Evolutionary conservation across 2,888 invertebrate genomes (phyloP), one percentile per base, ranked within the genome.

Genomic region (Spicauda simplicius): DNA sequence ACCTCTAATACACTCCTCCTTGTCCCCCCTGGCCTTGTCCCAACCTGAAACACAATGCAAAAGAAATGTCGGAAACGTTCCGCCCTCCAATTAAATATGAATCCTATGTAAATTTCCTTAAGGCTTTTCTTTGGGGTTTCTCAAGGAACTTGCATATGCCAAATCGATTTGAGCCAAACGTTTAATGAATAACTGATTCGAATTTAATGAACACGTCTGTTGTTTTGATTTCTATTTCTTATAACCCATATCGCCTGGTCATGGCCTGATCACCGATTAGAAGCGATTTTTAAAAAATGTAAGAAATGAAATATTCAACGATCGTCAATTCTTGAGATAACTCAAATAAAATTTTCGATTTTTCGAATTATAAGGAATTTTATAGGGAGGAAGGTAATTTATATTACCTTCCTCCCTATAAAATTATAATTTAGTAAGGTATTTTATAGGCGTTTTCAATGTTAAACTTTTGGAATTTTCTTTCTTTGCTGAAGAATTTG

Each of bases 41-140:
- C 76, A 77, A 72, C 78, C 78, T 72, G 66, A 76, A 75, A 74
- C 77, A 77, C 82, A 85, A 82, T 87, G 87, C 84, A 86, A 87
- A 85, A 90, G 85, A 88, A 87, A 86, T 86, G 90, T 84, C 87
- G 84, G 83, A 91, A 86, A 87, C 84, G 84, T 83, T 82, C 80
- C 71, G 74, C 72, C 75, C 69, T 73, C 68, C 81, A 82, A 85
- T 86, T 86, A 81, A 89, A 83, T 85, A 77, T 85, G 77, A 79
- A 82, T 82, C 66, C 60, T 66, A 66, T 56, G 48, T 60, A 50
- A 60, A 60, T 84, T 74, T 87, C 55, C 69, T 48, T 60, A 66
- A 61, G 60, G 66, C 18, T 50, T 68, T 73, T 33, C 62, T 59
- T 70, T 70, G 59, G 37, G 60, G 33, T 55, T 25, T 48, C 18